Percentiles rank a stretch among this genome's conserved stretches.
Evolutionary conservation across 2,888 invertebrate species (phyloP).

Genomic region (Prosapia bicincta): DNA sequence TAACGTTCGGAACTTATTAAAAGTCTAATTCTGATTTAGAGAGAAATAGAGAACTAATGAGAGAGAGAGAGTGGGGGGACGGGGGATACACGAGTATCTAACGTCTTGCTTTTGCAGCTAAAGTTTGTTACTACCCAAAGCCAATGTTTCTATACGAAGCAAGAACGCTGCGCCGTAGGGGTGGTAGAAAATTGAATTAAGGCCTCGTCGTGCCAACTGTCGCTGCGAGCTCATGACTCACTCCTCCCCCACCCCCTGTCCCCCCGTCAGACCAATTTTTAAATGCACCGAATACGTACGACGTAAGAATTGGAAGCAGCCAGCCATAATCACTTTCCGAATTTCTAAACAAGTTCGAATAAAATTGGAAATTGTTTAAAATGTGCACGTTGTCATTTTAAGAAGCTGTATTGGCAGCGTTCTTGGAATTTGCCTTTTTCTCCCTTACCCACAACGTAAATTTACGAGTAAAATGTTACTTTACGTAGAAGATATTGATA

Average conservation of each 20-base stretch:
- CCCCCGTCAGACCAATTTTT: background rate
- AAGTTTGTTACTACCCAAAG: background rate
- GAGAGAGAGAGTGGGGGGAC: too few relatives aligned
- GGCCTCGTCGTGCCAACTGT: conserved; percentile 21
- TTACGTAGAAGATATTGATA: too few relatives aligned
- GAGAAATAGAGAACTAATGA: too few relatives aligned
- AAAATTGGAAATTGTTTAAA: background rate
- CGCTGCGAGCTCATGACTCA: conserved; percentile 6
- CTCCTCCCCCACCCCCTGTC: background rate
- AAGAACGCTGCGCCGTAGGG: background rate
- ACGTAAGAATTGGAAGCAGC: conserved; percentile 14
- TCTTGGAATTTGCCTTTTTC: background rate
- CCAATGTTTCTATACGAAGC: background rate
- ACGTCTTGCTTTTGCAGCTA: background rate
- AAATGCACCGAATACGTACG: conserved; percentile 9
- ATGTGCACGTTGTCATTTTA: background rate
- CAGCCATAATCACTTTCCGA: background rate
- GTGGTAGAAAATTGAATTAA: background rate
- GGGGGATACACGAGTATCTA: too few relatives aligned
- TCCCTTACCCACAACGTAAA: background rate
- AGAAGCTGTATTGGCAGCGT: background rate
- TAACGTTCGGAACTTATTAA: too few relatives aligned
- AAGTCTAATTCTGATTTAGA: too few relatives aligned
- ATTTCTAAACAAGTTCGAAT: background rate
- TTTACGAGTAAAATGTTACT: too few relatives aligned